Percentiles rank a stretch among this genome's conserved stretches.
These are phyloP conservation scores for Poeciliopsis presidionis DNA, from an alignment of 2,797 vertebrate species.

Conservation along the genomic window DNA sequence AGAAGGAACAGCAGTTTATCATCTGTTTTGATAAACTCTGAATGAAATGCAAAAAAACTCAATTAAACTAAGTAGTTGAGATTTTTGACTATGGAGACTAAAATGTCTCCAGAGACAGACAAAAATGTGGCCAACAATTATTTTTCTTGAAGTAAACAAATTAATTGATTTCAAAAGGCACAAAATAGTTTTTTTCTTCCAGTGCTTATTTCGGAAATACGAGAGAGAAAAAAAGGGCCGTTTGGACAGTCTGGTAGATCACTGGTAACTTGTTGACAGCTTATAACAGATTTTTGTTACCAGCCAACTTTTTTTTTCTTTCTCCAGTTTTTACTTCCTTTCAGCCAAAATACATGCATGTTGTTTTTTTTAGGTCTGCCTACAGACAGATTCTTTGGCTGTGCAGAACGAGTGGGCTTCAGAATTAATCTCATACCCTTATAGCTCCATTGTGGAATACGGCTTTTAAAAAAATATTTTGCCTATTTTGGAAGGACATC, in stretches of 20 bases:
- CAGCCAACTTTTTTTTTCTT: background rate
- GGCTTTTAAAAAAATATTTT: background rate
- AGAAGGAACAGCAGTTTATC: slow-evolving; percentile 7
- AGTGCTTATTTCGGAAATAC: background rate
- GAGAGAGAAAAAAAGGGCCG: background rate
- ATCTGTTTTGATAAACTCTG: slow-evolving; percentile 33
- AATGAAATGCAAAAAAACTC: slow-evolving; percentile 25
- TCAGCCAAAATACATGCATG: background rate
- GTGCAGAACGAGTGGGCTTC: background rate
- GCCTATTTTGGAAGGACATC: background rate
- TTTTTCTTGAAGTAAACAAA: background rate
- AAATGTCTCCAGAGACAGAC: background rate
- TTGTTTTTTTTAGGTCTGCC: slow-evolving; percentile 5
- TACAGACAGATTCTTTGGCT: slow-evolving; percentile 1
- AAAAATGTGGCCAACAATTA: background rate
- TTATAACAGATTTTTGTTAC: slow-evolving; percentile 2
- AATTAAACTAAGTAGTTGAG: background rate
- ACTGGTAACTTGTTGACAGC: background rate
- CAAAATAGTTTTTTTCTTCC: background rate
- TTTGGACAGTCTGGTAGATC: slow-evolving; percentile 5
- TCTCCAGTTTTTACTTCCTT: background rate
- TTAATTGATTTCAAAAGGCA: background rate
- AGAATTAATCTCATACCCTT: background rate
- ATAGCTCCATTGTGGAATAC: background rate
- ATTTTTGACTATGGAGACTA: background rate